Conservation (phyloP, 2,113 vertebrate genomes). For the Trogon melanurus region DNA sequence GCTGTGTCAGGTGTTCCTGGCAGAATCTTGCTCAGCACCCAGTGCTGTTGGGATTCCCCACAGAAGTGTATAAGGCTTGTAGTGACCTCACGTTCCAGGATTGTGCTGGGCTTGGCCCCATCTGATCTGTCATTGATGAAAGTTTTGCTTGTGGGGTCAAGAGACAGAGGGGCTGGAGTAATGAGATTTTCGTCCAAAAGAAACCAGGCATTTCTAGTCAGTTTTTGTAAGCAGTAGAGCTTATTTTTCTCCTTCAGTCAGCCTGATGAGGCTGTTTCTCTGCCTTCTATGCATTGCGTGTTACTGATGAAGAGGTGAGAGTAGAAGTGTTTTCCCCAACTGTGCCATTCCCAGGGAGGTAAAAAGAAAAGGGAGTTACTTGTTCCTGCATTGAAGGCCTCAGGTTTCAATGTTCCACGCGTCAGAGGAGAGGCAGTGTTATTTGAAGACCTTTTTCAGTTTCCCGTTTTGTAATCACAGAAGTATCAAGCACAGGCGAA, state of each 20-base stretch:
- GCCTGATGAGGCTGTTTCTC: background rate
- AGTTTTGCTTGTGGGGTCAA: slow-evolving; percentile 37
- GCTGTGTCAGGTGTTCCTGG: slow-evolving; percentile 6
- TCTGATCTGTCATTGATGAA: slow-evolving; percentile 48
- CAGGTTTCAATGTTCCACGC: background rate
- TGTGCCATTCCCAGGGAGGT: background rate
- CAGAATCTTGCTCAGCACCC: slow-evolving; percentile 3
- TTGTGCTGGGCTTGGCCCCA: slow-evolving; percentile 49
- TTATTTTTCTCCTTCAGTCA: background rate
- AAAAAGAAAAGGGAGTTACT: background rate
- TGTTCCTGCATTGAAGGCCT: background rate
- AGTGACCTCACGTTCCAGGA: slow-evolving; percentile 65
- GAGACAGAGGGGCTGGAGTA: slow-evolving; percentile 63
- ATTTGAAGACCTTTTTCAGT: background rate
- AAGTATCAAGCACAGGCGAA: background rate
- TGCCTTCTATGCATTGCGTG: background rate
- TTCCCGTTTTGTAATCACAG: background rate
- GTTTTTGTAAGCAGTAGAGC: background rate
- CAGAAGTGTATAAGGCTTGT: background rate
- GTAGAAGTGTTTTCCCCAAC: background rate
- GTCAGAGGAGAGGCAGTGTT: background rate
- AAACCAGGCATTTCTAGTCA: slow-evolving; percentile 31
- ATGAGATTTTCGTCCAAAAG: slow-evolving; percentile 43
- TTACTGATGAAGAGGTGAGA: background rate
- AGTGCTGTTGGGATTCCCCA: slow-evolving; percentile 9